phyloP scores from a whole-genome alignment of 1,140 invertebrate genomes.

The Drosophila tristis region DNA sequence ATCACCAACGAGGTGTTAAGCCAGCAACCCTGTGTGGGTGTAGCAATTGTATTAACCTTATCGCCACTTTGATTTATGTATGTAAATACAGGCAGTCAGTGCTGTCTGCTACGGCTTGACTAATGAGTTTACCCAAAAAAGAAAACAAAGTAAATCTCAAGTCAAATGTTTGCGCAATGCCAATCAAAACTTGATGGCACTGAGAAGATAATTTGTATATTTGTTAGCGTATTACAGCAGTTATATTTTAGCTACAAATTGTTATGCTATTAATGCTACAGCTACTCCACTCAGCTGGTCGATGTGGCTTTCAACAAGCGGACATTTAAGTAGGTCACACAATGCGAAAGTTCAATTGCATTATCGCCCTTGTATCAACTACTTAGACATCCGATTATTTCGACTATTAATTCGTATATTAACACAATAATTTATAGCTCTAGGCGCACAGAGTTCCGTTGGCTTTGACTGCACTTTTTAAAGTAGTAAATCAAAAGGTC shows the following conservation, averaged over 20 bases:
- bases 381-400: conserved; percentile 60
- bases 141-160: neutral
- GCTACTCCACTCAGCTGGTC: neutral
- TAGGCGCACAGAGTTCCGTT: neutral
- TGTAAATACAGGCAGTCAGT: conserved; percentile 44
- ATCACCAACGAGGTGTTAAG: conserved; percentile 66
- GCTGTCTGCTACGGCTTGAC: conserved; percentile 29
- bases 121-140: conserved; percentile 36
- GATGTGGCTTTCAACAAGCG: conserved; percentile 33
- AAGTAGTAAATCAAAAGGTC: conserved; percentile 67
- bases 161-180: neutral
- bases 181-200: neutral
- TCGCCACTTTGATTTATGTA: conserved; percentile 70
- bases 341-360: conserved; percentile 36
- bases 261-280: neutral
- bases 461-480: conserved; percentile 13
- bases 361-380: conserved; percentile 73
- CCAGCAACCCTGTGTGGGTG: conserved; percentile 34
- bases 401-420: too few species aligned
- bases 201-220: neutral
- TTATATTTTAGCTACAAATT: neutral
- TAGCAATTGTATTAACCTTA: conserved; percentile 72
- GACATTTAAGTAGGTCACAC: conserved; percentile 61
- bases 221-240: too few species aligned
- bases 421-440: neutral